Evolutionary conservation across 2,797 vertebrate genomes (phyloP), one percentile per base, ranked within the genome.

Genomic region (Synaphobranchus kaupii): DNA sequence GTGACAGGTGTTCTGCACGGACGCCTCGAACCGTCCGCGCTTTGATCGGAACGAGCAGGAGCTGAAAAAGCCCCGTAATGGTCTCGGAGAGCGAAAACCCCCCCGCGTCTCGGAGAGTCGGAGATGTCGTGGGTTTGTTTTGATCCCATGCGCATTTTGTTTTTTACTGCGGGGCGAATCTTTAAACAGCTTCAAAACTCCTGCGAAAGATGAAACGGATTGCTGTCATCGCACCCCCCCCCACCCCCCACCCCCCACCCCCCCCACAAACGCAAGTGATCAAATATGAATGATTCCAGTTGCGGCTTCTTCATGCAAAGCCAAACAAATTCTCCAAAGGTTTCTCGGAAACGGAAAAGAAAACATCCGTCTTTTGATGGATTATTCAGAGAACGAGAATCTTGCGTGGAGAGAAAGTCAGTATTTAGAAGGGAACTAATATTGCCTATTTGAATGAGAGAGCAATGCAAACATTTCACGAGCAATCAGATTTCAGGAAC

Each of bases 1-100:
- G 71, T 78, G 90, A 89, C 90, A 89, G 90, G 84, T 88, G 88
- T 91, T 90, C 88, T 87, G 78, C 83, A 78, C 82, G 86, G 86
- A 20, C 87, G 86, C 83, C 68, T 78, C 68, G 71, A 88, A 71
- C 86, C 50, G 78, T n/a, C 78, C 22, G 9, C 44, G 31, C 15
- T n/a, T 47, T 84, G 28, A 60, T n/a, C 28, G 44, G 52, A 78
- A 48, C 6, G 44, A 76, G 44, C 25, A 71, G n/a, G 34, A 54
- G 13, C 4, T 8, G 52, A 52, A 22, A 34, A 15, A 39, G 86
- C 28, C 28, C 60, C 52, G 73, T 39, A 68, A 28, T 17, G 39
- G 83, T 39, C 39, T 39, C 39, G 39, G 39, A 39, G 39, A 39
- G 39, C 39, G 3, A 39, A 39, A 39, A 39, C 39, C 39, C 39